Evolutionary conservation across 1,140 invertebrate genomes (phyloP).

Genomic region (Episyrphus balteatus): DNA sequence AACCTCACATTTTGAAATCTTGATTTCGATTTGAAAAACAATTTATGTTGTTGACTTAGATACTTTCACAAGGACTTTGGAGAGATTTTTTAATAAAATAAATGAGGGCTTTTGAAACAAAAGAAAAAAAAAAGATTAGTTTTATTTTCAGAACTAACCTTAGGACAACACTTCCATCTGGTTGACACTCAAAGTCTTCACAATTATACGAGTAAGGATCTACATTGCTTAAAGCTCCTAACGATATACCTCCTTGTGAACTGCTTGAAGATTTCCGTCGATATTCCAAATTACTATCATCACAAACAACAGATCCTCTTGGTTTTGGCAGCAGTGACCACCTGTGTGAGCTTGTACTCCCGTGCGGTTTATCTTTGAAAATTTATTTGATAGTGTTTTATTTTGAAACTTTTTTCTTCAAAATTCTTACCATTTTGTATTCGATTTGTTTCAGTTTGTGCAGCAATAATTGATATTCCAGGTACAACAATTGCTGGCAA

Average conservation of each 20-base stretch:
- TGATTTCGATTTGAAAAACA: too few species aligned
- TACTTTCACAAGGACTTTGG: too few species aligned
- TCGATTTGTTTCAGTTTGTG: conserved; percentile 55
- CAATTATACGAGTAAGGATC: conserved; percentile 3
- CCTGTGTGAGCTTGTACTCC: not conserved
- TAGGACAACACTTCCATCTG: conserved; percentile 36
- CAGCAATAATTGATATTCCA: conserved; percentile 70
- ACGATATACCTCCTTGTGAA: conserved; percentile 26
- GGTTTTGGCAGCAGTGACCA: conserved; percentile 15
- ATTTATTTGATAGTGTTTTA: not conserved
- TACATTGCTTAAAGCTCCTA: not conserved
- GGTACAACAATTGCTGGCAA: conserved; percentile 82
- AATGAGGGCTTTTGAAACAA: not conserved
- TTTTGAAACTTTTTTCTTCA: conserved; percentile 1
- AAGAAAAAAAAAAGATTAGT: too few species aligned
- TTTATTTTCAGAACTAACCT: conserved; percentile 22
- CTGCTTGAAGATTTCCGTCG: conserved; percentile 48
- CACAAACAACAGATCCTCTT: conserved; percentile 36
- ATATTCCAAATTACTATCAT: conserved; percentile 41
- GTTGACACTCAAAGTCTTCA: conserved; percentile 17
- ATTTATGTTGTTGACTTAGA: too few species aligned
- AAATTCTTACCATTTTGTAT: conserved; percentile 32
- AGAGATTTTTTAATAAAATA: too few species aligned
- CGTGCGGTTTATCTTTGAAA: too few species aligned
- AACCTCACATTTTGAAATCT: too few species aligned